These are phyloP conservation scores for Mustelus asterias DNA, from an alignment of 2,113 vertebrate species.

Conservation along the genomic window DNA sequence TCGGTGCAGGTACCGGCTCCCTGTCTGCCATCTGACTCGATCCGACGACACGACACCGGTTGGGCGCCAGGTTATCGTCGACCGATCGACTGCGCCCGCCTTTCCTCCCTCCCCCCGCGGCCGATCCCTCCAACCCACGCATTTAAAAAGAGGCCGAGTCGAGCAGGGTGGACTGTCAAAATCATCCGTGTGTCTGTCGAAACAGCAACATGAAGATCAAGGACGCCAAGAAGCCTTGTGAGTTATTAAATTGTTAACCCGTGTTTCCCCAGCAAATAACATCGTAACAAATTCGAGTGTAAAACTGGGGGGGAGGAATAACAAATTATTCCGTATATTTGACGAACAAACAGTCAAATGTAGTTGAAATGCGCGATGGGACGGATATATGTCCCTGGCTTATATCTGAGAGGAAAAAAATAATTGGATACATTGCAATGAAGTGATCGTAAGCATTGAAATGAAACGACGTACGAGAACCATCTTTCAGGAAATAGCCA, in stretches of 20 bases:
- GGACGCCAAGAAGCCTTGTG: constrained; percentile 73
- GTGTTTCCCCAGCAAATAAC: background rate
- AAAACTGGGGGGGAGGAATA: background rate
- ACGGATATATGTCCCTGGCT: background rate
- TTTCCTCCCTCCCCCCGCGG: background rate
- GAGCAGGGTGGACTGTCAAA: background rate
- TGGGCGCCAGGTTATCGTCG: background rate
- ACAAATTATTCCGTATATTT: background rate
- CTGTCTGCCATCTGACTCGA: background rate
- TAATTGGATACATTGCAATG: background rate
- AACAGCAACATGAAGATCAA: constrained; percentile 67
- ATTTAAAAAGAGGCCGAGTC: background rate
- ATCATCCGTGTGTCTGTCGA: background rate
- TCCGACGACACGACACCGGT: background rate
- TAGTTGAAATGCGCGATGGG: background rate
- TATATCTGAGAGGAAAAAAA: background rate
- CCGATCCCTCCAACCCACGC: background rate
- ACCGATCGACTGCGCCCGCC: background rate
- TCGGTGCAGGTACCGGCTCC: background rate
- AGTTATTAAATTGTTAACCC: constrained; percentile 42
- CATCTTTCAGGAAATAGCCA: constrained; percentile 16
- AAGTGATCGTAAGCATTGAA: background rate
- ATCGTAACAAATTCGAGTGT: background rate
- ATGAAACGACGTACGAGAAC: background rate
- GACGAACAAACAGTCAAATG: background rate